phyloP scores from a whole-genome alignment of 2,113 vertebrate species.

The Chunga burmeisteri region DNA sequence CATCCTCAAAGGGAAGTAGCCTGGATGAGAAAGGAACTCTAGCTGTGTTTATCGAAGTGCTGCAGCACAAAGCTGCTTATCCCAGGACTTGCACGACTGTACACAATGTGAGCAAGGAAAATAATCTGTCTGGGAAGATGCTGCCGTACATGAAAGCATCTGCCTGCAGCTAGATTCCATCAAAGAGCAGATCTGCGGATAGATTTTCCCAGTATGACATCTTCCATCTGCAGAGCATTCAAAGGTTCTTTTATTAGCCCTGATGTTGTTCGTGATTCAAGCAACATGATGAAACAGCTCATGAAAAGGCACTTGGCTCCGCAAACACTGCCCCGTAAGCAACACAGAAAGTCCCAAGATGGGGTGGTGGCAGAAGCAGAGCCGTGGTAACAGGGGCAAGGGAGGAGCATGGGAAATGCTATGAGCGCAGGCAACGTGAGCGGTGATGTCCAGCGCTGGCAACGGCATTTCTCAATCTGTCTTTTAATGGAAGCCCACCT shows the following conservation, averaged over 20 bases:
- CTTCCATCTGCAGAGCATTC: conserved; percentile 23
- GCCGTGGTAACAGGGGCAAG: background rate
- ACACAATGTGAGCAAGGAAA: conserved; percentile 5
- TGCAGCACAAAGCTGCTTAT: background rate
- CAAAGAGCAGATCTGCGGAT: conserved; percentile 49
- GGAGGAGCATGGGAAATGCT: background rate
- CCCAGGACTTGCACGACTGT: background rate
- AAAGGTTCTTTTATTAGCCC: conserved; percentile 13
- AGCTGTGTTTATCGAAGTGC: background rate
- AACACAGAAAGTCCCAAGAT: background rate
- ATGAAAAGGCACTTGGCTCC: background rate
- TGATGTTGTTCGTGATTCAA: background rate
- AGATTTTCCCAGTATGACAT: conserved; percentile 40
- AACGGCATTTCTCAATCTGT: background rate
- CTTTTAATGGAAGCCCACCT: background rate
- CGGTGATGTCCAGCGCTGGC: accelerated
- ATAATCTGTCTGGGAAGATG: conserved; percentile 52
- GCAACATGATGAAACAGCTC: background rate
- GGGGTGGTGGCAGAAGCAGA: background rate
- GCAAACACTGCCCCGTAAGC: background rate
- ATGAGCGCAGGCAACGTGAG: accelerated
- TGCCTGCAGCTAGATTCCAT: conserved; percentile 53
- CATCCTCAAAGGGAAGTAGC: background rate
- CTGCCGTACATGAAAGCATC: conserved; percentile 39
- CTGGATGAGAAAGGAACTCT: background rate